Conservation (phyloP, 2,888 invertebrate species). For the Saturnia pavonia region DNA sequence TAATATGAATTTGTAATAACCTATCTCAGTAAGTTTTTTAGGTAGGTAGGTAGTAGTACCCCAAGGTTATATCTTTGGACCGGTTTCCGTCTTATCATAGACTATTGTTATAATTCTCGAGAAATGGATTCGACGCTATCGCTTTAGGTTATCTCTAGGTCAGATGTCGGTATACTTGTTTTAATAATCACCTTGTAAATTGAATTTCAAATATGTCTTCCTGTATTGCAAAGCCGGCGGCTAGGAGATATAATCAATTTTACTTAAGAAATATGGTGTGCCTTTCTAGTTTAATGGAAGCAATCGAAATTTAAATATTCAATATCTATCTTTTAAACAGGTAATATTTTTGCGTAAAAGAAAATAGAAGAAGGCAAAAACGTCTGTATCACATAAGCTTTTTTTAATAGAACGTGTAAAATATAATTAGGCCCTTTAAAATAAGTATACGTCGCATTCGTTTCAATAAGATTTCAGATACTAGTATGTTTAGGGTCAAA, state of each 20-base stretch:
- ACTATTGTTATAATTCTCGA: constrained; percentile 38
- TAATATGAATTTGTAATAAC: neutral
- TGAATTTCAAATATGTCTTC: constrained; percentile 24
- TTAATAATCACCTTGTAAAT: constrained; percentile 32
- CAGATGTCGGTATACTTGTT: constrained; percentile 33
- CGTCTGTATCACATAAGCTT: neutral
- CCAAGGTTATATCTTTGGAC: constrained; percentile 32
- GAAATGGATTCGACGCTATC: constrained; percentile 46
- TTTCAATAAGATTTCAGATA: neutral
- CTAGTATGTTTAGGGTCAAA: neutral
- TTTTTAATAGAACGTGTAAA: neutral
- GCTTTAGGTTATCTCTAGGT: constrained; percentile 40
- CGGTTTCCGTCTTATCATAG: constrained; percentile 5
- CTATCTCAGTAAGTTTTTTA: neutral
- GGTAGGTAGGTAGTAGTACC: constrained; percentile 27
- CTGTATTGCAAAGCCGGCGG: constrained; percentile 4
- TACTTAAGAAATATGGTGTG: neutral
- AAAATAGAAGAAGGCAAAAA: neutral
- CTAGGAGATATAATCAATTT: constrained; percentile 8
- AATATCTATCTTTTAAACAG: neutral
- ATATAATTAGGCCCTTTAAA: neutral
- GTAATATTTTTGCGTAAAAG: neutral
- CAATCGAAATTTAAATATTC: neutral
- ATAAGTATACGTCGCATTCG: neutral
- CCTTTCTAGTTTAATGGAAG: neutral